phyloP scores from a whole-genome alignment of 2,113 vertebrate species.

The Hemiprocne comata region DNA sequence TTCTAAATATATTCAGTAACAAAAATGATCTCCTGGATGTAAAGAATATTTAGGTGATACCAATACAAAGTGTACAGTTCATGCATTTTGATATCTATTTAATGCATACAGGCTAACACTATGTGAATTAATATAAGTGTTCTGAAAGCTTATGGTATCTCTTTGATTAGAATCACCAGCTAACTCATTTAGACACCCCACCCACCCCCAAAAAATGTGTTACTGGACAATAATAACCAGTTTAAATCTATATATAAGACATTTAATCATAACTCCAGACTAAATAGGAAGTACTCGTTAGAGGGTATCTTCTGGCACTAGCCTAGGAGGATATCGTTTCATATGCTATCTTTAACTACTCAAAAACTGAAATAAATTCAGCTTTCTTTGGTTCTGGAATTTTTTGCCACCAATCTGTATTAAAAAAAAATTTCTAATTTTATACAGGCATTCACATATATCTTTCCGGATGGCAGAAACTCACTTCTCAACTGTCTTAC shows the following conservation, averaged over 20 bases:
- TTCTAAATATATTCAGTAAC: background rate
- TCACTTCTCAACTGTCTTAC: background rate
- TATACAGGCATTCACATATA: background rate
- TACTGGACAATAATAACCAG: background rate
- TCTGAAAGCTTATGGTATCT: background rate
- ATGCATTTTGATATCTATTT: background rate
- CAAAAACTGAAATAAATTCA: background rate
- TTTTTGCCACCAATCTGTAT: background rate
- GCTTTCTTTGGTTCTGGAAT: background rate
- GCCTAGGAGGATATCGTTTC: background rate
- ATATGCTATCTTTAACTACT: background rate
- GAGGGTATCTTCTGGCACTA: background rate
- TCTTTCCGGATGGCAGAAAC: background rate
- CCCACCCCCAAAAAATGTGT: rapidly evolving
- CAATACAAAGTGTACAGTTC: background rate
- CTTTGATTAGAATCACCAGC: background rate
- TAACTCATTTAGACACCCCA: background rate
- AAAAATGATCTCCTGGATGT: background rate
- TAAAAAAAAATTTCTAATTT: background rate
- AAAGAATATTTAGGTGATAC: background rate
- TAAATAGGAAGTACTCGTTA: background rate
- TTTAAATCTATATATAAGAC: background rate
- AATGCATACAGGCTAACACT: background rate
- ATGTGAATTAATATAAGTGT: background rate
- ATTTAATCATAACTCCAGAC: background rate